A percentile compares a stretch with the other conserved stretches of the same genome.
Evolutionary conservation across 2,113 vertebrate genomes (phyloP).

Genomic region (Heteronetta atricapilla): DNA sequence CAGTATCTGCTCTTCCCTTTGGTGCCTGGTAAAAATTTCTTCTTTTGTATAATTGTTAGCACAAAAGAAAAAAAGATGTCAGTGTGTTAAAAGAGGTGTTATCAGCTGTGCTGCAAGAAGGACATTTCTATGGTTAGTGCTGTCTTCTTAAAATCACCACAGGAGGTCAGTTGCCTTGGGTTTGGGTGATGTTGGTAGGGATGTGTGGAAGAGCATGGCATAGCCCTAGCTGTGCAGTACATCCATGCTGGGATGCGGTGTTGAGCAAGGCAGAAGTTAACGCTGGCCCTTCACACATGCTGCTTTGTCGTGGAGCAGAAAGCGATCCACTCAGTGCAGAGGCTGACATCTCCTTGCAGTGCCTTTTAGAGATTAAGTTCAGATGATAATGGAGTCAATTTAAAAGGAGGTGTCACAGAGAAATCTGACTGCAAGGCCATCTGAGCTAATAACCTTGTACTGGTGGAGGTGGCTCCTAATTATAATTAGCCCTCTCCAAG

Average conservation of each 20-base stretch:
- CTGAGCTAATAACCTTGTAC: not conserved
- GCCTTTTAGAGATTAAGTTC: not conserved
- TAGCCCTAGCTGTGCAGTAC: accelerated
- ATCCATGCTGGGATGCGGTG: not conserved
- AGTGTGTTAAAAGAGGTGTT: not conserved
- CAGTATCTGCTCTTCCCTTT: not conserved
- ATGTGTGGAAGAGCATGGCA: not conserved
- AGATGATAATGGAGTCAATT: not conserved
- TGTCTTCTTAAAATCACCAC: not conserved
- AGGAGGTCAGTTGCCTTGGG: not conserved
- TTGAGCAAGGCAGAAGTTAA: not conserved
- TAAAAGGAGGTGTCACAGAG: not conserved
- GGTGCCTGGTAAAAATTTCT: not conserved
- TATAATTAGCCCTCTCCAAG: not conserved
- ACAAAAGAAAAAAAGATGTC: not conserved
- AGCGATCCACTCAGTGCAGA: accelerated
- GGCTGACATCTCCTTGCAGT: not conserved
- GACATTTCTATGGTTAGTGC: not conserved
- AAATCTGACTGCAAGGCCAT: not conserved
- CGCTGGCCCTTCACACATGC: not conserved
- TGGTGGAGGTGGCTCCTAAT: not conserved
- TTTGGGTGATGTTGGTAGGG: not conserved
- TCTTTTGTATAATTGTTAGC: not conserved
- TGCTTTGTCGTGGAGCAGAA: not conserved
- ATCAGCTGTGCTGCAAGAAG: not conserved